Evolutionary conservation across 2,797 vertebrate species (phyloP).

Genomic region (Cyprinella venusta): DNA sequence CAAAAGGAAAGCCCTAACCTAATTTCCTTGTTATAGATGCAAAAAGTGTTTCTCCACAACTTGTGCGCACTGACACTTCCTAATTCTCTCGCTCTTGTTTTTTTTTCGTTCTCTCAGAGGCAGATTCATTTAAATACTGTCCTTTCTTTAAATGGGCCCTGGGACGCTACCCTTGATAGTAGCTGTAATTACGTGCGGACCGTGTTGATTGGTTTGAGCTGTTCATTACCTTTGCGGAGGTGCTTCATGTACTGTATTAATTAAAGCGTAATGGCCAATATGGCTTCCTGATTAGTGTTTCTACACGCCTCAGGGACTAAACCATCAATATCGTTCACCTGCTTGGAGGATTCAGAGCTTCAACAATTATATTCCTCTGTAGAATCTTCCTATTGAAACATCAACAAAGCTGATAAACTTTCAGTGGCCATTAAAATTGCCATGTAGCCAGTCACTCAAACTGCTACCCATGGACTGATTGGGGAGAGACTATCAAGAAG

Average conservation of each 20-base stretch:
- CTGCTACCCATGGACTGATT: slow-evolving; percentile 25
- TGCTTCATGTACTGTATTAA: slow-evolving; percentile 60
- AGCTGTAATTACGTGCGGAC: slow-evolving; percentile 82
- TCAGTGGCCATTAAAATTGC: slow-evolving; percentile 14
- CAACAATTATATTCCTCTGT: slow-evolving; percentile 36
- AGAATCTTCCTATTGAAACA: slow-evolving; percentile 30
- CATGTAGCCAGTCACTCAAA: background rate
- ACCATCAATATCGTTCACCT: slow-evolving; percentile 47
- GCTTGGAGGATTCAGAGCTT: slow-evolving; percentile 34
- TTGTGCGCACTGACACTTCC: slow-evolving; percentile 74
- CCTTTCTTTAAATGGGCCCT: slow-evolving; percentile 73
- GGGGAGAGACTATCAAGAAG: slow-evolving; percentile 18
- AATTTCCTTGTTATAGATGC: slow-evolving; percentile 82
- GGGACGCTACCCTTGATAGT: slow-evolving; percentile 86
- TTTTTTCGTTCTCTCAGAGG: slow-evolving; percentile 78
- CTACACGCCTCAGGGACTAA: slow-evolving; percentile 55
- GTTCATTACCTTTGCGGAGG: slow-evolving; percentile 74
- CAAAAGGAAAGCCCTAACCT: slow-evolving; percentile 73
- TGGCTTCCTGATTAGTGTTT: slow-evolving; percentile 53
- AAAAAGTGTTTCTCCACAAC: slow-evolving; percentile 74
- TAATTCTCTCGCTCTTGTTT: slow-evolving; percentile 51
- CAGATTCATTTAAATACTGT: slow-evolving; percentile 83
- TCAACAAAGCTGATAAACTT: slow-evolving; percentile 38
- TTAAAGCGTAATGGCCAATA: slow-evolving; percentile 61
- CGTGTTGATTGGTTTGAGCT: slow-evolving; percentile 73